These are phyloP conservation scores for Cataglyphis albicans DNA, from an alignment of 2,888 invertebrate genomes.

Conservation along the genomic window DNA sequence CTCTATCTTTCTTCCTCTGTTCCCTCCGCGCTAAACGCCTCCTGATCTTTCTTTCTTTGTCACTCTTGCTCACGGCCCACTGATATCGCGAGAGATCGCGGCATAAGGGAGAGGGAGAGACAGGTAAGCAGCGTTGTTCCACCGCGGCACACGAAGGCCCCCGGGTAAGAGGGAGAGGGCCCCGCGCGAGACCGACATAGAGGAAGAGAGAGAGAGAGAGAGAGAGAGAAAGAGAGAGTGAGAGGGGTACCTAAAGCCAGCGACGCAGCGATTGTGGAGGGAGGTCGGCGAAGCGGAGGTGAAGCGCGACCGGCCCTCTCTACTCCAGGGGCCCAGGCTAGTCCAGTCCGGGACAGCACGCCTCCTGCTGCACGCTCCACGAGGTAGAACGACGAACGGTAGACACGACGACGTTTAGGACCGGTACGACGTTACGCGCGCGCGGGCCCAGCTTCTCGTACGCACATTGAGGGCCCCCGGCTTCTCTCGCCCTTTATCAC, in stretches of 20 bases:
- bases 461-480: constrained; percentile 47
- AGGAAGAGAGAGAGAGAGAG: constrained; percentile 38
- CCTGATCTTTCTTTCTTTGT: constrained; percentile 25
- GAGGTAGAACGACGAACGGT: constrained; percentile 80
- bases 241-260: constrained; percentile 71
- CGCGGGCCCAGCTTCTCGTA: constrained; percentile 65
- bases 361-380: constrained; percentile 86
- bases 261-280: constrained; percentile 73
- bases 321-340: constrained; percentile 84
- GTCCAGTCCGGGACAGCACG: constrained; percentile 86
- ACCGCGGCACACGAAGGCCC: constrained; percentile 64
- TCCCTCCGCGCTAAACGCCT: constrained; percentile 31
- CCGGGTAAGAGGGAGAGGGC: constrained; percentile 55
- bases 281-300: constrained; percentile 83
- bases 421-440: constrained; percentile 67
- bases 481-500: constrained; percentile 58
- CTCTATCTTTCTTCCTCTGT: constrained; percentile 41
- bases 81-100: constrained; percentile 73
- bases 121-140: constrained; percentile 68
- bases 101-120: constrained; percentile 68
- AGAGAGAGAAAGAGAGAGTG: constrained; percentile 55
- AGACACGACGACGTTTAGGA: constrained; percentile 77
- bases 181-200: constrained; percentile 57
- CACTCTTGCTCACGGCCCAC: constrained; percentile 63
- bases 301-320: constrained; percentile 85